These are phyloP conservation scores for Oscheius sp. DNA, from an alignment of 2,888 invertebrate species.

Conservation along the genomic window DNA sequence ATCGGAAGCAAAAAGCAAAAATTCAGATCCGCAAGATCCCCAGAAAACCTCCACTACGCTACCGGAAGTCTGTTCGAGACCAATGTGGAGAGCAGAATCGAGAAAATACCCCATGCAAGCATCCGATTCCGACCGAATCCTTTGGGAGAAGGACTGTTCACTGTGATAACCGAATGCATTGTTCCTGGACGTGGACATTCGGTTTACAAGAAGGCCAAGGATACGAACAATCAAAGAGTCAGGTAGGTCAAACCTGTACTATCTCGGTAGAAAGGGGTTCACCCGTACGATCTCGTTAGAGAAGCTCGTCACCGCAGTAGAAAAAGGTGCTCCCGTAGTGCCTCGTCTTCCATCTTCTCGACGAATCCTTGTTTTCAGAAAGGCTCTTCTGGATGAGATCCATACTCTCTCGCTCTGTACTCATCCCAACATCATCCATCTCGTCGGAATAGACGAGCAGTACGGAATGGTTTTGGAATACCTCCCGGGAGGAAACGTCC, in stretches of 20 bases:
- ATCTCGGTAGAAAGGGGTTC: no score
- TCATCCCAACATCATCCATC: constrained; percentile 54
- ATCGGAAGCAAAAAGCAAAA: background rate
- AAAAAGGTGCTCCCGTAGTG: no score
- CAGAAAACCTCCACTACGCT: constrained; percentile 36
- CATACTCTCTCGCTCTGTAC: constrained; percentile 50
- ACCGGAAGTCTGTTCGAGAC: constrained; percentile 17
- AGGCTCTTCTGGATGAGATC: constrained; percentile 58
- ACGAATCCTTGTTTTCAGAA: constrained; percentile 37
- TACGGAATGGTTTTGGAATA: constrained; percentile 54
- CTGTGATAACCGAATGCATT: constrained; percentile 54
- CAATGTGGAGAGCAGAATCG: background rate
- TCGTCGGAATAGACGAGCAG: constrained; percentile 54
- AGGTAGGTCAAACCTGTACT: constrained; percentile 22
- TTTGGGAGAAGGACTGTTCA: constrained; percentile 69
- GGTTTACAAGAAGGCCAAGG: constrained; percentile 55
- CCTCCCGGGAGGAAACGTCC: constrained; percentile 49
- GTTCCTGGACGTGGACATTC: constrained; percentile 47
- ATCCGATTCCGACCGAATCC: constrained; percentile 46
- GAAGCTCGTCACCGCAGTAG: no score
- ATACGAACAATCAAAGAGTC: constrained; percentile 48
- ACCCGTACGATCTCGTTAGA: no score
- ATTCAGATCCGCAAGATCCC: constrained; percentile 7
- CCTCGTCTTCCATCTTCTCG: background rate
- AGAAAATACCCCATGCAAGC: constrained; percentile 24